A percentile compares a stretch with the other conserved stretches of the same genome.
These are phyloP conservation scores for Pristionchus entomophagus DNA, from an alignment of 2,888 invertebrate species.

Conservation along the genomic window DNA sequence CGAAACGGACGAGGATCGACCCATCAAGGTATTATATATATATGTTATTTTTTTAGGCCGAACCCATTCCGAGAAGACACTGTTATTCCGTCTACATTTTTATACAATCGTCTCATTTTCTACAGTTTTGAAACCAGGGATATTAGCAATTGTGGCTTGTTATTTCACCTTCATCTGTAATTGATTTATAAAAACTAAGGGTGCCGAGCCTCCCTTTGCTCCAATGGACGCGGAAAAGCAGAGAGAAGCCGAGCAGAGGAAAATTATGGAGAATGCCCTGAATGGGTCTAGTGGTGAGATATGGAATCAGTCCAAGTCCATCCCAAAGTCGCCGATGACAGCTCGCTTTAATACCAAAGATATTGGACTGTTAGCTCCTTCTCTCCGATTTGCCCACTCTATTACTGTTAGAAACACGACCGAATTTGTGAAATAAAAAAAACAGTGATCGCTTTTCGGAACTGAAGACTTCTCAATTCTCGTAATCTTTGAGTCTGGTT, in stretches of 20 bases:
- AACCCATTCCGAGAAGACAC: not conserved
- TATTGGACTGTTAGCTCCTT: not conserved
- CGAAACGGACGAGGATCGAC: slow-evolving; percentile 49
- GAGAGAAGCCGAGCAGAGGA: not conserved
- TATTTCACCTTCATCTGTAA: too few species aligned
- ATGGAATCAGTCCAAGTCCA: not conserved
- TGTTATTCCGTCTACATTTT: not conserved
- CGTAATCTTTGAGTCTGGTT: not conserved
- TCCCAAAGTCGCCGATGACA: not conserved
- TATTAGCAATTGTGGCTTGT: too few species aligned
- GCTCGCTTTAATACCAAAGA: not conserved
- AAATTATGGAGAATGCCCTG: not conserved
- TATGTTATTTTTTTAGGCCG: not conserved
- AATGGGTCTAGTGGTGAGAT: slow-evolving; percentile 31
- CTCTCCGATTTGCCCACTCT: not conserved
- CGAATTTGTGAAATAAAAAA: not conserved
- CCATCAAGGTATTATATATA: not conserved
- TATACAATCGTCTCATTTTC: not conserved
- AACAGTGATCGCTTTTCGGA: not conserved
- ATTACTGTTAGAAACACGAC: not conserved
- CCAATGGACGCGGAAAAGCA: not conserved
- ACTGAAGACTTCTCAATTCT: not conserved
- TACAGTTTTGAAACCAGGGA: too few species aligned
- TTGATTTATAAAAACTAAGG: not conserved
- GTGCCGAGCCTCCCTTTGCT: slow-evolving; percentile 13